Evolutionary conservation across 2,888 invertebrate genomes (phyloP).

Genomic region (Papilio gigon): DNA sequence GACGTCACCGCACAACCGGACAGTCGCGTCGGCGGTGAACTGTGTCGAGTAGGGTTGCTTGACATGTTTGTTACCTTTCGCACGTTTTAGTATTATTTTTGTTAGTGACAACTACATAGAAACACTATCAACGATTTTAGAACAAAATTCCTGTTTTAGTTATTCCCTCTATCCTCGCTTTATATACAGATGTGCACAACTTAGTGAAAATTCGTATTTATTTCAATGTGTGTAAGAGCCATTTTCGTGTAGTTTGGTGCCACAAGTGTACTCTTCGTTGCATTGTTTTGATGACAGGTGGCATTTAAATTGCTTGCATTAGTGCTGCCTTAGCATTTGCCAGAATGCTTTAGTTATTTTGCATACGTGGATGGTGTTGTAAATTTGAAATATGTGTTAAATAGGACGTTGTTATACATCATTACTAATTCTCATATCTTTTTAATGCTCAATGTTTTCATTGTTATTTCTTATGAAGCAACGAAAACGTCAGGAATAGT

Average conservation of each 20-base stretch:
- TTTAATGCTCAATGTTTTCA: not conserved
- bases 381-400: not conserved
- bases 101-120: not conserved
- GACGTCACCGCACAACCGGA: constrained; percentile 72
- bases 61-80: constrained; percentile 21
- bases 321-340: constrained; percentile 14
- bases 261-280: constrained; percentile 5
- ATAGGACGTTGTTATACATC: not conserved
- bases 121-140: not conserved
- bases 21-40: constrained; percentile 52
- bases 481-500: not conserved
- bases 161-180: not conserved
- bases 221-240: not conserved
- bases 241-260: constrained; percentile 9
- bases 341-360: constrained; percentile 12
- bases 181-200: not conserved
- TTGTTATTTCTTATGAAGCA: not conserved
- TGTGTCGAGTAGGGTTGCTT: constrained; percentile 36
- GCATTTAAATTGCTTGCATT: constrained; percentile 26
- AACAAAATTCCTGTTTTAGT: not conserved
- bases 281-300: constrained; percentile 22
- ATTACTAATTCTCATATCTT: not conserved
- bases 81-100: constrained; percentile 23
- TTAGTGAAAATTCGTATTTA: not conserved
- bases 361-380: constrained; percentile 1